Evolutionary conservation across 2,113 vertebrate genomes (phyloP).

Genomic region (Pteruthius melanotis): DNA sequence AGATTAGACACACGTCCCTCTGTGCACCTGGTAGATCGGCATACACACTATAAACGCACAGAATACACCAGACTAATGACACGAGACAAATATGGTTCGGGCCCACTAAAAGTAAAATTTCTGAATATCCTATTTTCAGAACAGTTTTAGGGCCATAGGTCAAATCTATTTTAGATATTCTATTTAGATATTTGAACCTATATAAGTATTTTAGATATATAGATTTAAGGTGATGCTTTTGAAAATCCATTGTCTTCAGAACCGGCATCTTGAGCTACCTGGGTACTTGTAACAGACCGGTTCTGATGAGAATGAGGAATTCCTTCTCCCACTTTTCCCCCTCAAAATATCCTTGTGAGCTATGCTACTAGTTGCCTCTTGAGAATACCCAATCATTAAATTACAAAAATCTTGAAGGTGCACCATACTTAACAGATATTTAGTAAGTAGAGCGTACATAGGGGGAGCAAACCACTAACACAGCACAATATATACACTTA

Average conservation of each 20-base stretch:
- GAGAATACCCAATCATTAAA: neutral
- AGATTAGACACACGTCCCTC: neutral
- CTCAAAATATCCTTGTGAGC: neutral
- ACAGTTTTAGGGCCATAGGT: neutral
- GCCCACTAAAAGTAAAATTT: neutral
- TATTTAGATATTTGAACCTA: too few relatives aligned
- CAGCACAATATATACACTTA: neutral
- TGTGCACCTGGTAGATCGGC: accelerated
- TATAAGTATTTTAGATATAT: neutral
- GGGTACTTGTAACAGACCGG: neutral
- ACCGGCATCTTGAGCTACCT: neutral
- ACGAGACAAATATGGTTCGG: neutral
- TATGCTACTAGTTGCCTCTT: neutral
- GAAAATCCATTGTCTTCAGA: neutral
- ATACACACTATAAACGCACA: neutral
- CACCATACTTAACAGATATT: neutral
- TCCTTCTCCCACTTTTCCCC: neutral
- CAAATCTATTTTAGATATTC: neutral
- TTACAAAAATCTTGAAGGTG: neutral
- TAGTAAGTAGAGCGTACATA: accelerated
- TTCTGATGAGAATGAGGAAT: neutral
- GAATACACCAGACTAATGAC: neutral
- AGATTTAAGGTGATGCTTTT: neutral
- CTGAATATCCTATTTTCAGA: neutral
- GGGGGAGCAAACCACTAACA: neutral